A percentile compares a stretch with the other conserved stretches of the same genome.
Evolutionary conservation across 2,113 vertebrate species (phyloP).

Genomic region (Ardeotis arabs): DNA sequence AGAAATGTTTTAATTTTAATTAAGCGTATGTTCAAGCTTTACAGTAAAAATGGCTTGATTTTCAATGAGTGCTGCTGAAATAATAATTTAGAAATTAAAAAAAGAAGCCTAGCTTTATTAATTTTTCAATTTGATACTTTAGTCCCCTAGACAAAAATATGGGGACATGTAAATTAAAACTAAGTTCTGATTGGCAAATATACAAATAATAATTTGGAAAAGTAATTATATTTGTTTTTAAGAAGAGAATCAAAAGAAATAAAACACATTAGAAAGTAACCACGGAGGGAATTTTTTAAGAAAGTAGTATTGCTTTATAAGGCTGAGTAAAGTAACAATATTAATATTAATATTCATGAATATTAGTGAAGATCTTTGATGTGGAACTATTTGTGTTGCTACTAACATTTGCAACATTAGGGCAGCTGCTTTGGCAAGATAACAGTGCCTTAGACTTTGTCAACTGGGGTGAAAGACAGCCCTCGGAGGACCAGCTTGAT

Average conservation of each 20-base stretch:
- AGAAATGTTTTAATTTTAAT: background rate
- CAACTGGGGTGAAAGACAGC: constrained; percentile 82
- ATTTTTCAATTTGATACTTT: background rate
- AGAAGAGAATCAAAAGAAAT: background rate
- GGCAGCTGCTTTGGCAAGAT: constrained; percentile 86
- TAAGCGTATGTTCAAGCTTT: background rate
- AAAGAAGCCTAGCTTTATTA: background rate
- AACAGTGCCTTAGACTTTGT: constrained; percentile 82
- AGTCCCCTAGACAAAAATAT: background rate
- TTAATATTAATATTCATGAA: background rate
- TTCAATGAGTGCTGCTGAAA: background rate
- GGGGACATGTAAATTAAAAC: background rate
- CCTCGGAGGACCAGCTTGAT: constrained; percentile 30
- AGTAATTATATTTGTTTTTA: background rate
- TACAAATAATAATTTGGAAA: background rate
- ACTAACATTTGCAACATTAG: background rate
- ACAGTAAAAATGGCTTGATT: background rate
- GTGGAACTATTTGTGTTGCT: background rate
- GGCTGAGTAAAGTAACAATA: background rate
- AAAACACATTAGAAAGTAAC: background rate
- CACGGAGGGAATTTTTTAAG: background rate
- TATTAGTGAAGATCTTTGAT: background rate
- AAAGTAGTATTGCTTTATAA: background rate
- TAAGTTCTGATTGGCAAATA: background rate
- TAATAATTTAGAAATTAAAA: background rate